phyloP scores from a whole-genome alignment of 2,113 vertebrate species.

The Arenaria interpres region DNA sequence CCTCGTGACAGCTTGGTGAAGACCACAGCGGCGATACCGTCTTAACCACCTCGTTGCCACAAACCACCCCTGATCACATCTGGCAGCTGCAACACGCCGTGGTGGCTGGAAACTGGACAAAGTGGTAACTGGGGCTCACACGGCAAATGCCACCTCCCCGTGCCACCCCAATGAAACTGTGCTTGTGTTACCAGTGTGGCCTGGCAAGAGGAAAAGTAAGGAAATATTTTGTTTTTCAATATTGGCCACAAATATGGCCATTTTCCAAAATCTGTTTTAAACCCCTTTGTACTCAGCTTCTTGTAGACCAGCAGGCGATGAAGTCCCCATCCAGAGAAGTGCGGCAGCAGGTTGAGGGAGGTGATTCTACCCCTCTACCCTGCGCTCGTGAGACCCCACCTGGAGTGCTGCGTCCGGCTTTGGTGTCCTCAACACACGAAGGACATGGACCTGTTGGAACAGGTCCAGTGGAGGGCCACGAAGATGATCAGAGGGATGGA shows the following conservation, averaged over 20 bases:
- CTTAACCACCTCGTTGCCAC: background rate
- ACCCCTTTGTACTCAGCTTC: background rate
- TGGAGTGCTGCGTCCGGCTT: too few species aligned
- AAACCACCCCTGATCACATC: accelerated
- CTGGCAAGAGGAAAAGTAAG: background rate
- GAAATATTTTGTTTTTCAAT: background rate
- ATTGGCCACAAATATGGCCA: accelerated
- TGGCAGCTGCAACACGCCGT: accelerated
- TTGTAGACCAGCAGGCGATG: background rate
- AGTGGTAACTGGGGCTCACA: background rate
- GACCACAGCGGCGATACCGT: background rate
- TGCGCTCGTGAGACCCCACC: too few species aligned
- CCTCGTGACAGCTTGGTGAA: background rate
- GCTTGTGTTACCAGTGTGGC: accelerated
- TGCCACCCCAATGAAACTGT: accelerated
- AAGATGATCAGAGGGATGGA: too few species aligned
- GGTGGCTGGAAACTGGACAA: background rate
- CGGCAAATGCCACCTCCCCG: background rate
- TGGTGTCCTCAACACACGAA: too few species aligned
- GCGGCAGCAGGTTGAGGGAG: too few species aligned
- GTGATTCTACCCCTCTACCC: too few species aligned
- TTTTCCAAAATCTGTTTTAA: background rate
- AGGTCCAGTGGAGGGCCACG: too few species aligned
- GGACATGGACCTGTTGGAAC: too few species aligned
- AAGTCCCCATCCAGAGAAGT: accelerated